Base-by-base conservation (phyloP, 2,888 invertebrate species). In the Sphaerophoria taeniata region DNA sequence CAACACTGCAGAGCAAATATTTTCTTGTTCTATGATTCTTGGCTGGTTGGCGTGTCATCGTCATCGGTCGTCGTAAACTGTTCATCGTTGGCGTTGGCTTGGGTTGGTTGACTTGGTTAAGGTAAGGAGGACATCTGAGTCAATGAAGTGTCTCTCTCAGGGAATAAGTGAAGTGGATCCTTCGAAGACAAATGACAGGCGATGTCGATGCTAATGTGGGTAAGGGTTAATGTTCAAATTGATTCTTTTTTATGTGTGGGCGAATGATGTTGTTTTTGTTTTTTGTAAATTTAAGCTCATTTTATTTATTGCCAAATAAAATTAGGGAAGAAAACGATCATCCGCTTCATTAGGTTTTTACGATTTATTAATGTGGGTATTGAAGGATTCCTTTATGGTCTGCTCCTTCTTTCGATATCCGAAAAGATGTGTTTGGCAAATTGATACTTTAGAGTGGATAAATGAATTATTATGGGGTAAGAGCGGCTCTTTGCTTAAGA, bases 171-270 rank as follows among this genome's bases (percentile, higher is more conserved):
- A 80, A 76, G 72, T 65, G 49, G 47, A 61, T 53, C 56, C 49
- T 55, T 36, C 43, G 63, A 67, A 76, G 76, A 73, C 56, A 80
- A 76, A 80, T 73, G 76, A 80, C 80, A 85, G 34, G 5, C 24
- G 5, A 39, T 39, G 39, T 51, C 63, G 34, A 36, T 49, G 39
- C n/a, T 53, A 49, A 11, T 72, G n/a, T 45, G 67, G 43, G 14
- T 49, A 14, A n/a, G 51, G 79, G 75, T 75, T 84, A 80, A 80
- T 78, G 79, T 84, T 65, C 79, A 71, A 60, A 78, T 78, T n/a
- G 74, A 78, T 73, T 16, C 67, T 4, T 49, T 36, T 36, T 36
- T 36, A 36, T 43, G 5, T 11, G 9, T 55, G 4, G 7, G 36
- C 39, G 24, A 0, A n/a, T 0, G 2, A 9, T 34, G 7, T n/a